Percentiles rank a stretch among this genome's conserved stretches.
Evolutionary conservation across 2,888 invertebrate genomes (phyloP).

Genomic region (Eupithecia dodoneata): DNA sequence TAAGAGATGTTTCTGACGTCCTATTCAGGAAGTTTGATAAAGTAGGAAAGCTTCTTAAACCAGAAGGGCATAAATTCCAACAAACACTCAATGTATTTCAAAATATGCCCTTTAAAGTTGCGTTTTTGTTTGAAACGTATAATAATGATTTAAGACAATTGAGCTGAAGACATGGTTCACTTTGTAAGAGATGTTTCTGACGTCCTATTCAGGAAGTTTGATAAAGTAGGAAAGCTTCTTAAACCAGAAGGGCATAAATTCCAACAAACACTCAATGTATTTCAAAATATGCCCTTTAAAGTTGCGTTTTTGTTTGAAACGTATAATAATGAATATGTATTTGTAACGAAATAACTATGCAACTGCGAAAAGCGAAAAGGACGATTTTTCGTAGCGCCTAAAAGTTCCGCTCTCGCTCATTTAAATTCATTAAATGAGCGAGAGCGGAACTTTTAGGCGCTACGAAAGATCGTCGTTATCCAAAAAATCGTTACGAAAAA

Average conservation of each 20-base stretch:
- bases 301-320: neutral
- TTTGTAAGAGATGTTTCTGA: constrained; percentile 14
- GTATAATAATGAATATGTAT: neutral
- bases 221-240: neutral
- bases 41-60: neutral
- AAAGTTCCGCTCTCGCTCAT: too few relatives aligned
- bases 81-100: neutral
- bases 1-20: constrained; percentile 5
- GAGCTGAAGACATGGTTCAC: constrained; percentile 20
- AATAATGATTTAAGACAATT: constrained; percentile 32
- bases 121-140: neutral
- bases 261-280: neutral
- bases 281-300: neutral
- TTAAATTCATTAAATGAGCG: neutral
- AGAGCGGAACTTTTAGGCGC: neutral
- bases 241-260: neutral
- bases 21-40: neutral
- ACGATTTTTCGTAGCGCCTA: too few relatives aligned
- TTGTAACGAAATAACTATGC: neutral
- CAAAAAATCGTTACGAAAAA: too few relatives aligned
- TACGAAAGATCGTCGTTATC: neutral
- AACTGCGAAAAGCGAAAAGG: too few relatives aligned
- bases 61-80: neutral
- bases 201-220: neutral
- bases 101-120: neutral